A percentile compares a stretch with the other conserved stretches of the same genome.
Conservation (phyloP, 2,113 vertebrate species). For the Geococcyx californianus region DNA sequence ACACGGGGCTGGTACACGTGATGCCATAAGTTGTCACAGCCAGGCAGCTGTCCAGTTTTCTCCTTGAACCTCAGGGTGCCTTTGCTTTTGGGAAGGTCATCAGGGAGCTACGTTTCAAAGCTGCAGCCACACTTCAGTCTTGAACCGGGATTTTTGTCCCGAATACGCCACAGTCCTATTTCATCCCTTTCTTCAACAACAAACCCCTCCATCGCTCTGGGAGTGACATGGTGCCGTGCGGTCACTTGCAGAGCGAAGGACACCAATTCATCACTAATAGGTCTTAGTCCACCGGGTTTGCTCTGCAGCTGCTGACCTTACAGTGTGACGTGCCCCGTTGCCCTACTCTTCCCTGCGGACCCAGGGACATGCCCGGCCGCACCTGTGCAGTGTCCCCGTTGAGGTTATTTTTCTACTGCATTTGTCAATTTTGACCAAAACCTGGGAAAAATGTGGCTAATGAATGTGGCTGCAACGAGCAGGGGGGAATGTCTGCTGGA, state of each 20-base stretch:
- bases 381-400: fast-evolving
- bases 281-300: fast-evolving
- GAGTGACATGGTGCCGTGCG: neutral
- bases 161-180: neutral
- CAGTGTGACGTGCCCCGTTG: fast-evolving
- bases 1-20: neutral
- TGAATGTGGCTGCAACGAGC: neutral
- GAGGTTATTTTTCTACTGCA: fast-evolving
- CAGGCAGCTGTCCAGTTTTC: neutral
- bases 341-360: fast-evolving
- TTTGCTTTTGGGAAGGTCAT: constrained; percentile 28
- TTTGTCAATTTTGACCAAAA: neutral
- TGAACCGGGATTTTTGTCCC: neutral
- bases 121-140: neutral
- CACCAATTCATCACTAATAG: neutral
- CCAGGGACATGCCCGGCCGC: fast-evolving
- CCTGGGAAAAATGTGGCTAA: neutral
- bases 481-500: fast-evolving
- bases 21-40: neutral
- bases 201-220: neutral
- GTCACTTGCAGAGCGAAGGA: neutral
- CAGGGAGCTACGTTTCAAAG: neutral
- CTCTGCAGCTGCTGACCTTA: neutral
- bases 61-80: neutral
- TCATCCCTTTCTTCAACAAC: neutral